These are phyloP conservation scores for Corythornis vintsioides DNA, from an alignment of 2,113 vertebrate genomes.

Conservation along the genomic window DNA sequence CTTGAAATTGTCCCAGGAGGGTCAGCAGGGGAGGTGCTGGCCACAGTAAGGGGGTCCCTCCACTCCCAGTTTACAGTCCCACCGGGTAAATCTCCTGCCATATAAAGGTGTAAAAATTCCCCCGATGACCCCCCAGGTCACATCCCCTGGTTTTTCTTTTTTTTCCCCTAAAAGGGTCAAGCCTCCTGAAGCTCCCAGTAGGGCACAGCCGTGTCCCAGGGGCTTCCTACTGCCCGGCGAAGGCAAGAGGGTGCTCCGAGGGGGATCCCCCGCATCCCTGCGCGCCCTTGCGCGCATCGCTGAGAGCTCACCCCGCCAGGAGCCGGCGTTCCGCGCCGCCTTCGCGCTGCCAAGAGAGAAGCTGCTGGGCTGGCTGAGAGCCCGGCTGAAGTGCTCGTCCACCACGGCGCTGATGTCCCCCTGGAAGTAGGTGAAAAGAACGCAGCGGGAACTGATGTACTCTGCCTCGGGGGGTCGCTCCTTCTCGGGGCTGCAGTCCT, in stretches of 20 bases:
- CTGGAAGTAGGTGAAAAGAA: slow-evolving; percentile 98
- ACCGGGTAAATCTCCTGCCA: background rate
- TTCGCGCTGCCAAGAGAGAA: slow-evolving; percentile 80
- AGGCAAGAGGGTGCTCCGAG: background rate
- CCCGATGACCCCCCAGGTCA: fast-evolving
- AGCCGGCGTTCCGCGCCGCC: slow-evolving; percentile 70
- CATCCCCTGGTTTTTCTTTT: fast-evolving
- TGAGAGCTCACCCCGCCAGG: slow-evolving; percentile 80
- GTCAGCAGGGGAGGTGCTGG: background rate
- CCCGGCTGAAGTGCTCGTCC: slow-evolving; percentile 97
- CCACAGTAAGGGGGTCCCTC: background rate
- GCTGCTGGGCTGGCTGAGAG: slow-evolving; percentile 89
- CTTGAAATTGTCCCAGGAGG: fast-evolving
- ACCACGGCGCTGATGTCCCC: slow-evolving; percentile 97
- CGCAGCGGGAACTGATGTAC: slow-evolving; percentile 94
- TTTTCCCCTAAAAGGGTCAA: background rate
- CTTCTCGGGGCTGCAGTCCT: slow-evolving; percentile 89
- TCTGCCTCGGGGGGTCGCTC: slow-evolving; percentile 93
- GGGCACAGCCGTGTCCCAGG: background rate
- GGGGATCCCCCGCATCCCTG: fast-evolving
- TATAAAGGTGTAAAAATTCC: background rate
- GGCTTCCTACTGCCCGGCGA: background rate
- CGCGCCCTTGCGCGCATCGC: fast-evolving
- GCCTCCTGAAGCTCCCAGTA: background rate
- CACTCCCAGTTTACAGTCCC: fast-evolving